Conservation (phyloP, 2,888 invertebrate genomes). For the Tetanocera ferruginea region DNA sequence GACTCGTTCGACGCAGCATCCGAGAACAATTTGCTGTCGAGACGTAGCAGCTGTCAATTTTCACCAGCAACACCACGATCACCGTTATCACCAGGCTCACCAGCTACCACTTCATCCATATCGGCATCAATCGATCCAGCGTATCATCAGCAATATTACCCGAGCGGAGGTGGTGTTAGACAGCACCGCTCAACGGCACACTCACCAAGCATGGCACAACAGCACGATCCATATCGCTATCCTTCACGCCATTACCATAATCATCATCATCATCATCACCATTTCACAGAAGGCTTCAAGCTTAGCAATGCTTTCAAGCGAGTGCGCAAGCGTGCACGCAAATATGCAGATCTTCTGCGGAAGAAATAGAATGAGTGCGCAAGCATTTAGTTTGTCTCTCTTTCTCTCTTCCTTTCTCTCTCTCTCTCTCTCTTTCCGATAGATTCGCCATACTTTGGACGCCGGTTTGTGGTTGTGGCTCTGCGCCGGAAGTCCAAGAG, state of each 20-base stretch:
- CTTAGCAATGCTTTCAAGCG: slow-evolving; percentile 65
- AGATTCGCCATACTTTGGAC: slow-evolving; percentile 64
- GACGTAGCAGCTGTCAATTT: slow-evolving; percentile 56
- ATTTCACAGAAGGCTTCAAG: slow-evolving; percentile 66
- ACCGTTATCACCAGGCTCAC: slow-evolving; percentile 61
- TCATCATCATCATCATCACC: slow-evolving; percentile 57
- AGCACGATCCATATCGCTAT: slow-evolving; percentile 47
- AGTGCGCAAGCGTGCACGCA: slow-evolving; percentile 69
- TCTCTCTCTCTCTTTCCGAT: slow-evolving; percentile 34
- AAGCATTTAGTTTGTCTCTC: not conserved
- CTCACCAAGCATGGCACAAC: slow-evolving; percentile 26
- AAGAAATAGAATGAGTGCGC: slow-evolving; percentile 61
- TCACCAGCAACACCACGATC: slow-evolving; percentile 54
- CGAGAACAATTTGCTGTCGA: slow-evolving; percentile 64
- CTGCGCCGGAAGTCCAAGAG: slow-evolving; percentile 51
- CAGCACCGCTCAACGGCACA: slow-evolving; percentile 44
- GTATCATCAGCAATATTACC: slow-evolving; percentile 23
- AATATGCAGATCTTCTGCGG: slow-evolving; percentile 69
- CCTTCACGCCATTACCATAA: slow-evolving; percentile 55
- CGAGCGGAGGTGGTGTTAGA: slow-evolving; percentile 33
- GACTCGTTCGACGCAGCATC: slow-evolving; percentile 67
- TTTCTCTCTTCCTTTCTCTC: slow-evolving; percentile 10
- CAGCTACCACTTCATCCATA: slow-evolving; percentile 53
- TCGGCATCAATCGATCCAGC: slow-evolving; percentile 60
- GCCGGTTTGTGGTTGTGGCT: slow-evolving; percentile 63